Evolutionary conservation across 2,113 vertebrate genomes (phyloP).

Genomic region (Tretioscincus oriximinensis): DNA sequence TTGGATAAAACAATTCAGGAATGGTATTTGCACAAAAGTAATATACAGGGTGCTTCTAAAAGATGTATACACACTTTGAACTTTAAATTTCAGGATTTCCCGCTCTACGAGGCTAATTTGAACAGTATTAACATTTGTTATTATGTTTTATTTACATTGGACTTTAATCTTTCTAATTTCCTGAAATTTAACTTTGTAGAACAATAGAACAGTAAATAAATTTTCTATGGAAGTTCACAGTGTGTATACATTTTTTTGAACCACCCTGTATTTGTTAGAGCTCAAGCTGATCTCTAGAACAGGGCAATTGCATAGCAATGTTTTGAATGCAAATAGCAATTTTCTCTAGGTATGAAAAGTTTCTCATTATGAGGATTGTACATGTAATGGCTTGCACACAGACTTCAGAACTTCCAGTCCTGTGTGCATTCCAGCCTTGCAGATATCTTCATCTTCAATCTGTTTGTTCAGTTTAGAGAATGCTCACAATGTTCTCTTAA

Average conservation of each 20-base stretch:
- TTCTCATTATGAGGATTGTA: slow-evolving; percentile 25
- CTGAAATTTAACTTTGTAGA: too few species aligned
- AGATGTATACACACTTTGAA: too few species aligned
- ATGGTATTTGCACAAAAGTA: neutral
- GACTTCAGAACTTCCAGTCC: neutral
- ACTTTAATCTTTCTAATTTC: too few species aligned
- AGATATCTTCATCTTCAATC: slow-evolving; percentile 11
- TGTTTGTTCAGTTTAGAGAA: slow-evolving; percentile 15
- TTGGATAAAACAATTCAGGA: neutral
- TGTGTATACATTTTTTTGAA: too few species aligned
- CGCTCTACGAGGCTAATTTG: too few species aligned
- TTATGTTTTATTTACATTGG: too few species aligned
- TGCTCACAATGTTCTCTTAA: slow-evolving; percentile 18
- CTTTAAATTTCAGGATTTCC: too few species aligned
- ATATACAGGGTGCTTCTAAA: too few species aligned
- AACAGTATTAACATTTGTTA: too few species aligned
- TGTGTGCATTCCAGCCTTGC: slow-evolving; percentile 8
- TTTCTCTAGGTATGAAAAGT: slow-evolving; percentile 49
- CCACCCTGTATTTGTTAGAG: neutral
- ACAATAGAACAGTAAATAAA: too few species aligned
- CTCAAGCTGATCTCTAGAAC: neutral
- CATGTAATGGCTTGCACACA: slow-evolving; percentile 22
- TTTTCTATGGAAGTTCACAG: too few species aligned
- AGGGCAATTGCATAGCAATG: neutral
- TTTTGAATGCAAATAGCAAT: slow-evolving; percentile 16